Conservation (phyloP, 1,140 invertebrate genomes). For the Neodiprion virginianus region DNA sequence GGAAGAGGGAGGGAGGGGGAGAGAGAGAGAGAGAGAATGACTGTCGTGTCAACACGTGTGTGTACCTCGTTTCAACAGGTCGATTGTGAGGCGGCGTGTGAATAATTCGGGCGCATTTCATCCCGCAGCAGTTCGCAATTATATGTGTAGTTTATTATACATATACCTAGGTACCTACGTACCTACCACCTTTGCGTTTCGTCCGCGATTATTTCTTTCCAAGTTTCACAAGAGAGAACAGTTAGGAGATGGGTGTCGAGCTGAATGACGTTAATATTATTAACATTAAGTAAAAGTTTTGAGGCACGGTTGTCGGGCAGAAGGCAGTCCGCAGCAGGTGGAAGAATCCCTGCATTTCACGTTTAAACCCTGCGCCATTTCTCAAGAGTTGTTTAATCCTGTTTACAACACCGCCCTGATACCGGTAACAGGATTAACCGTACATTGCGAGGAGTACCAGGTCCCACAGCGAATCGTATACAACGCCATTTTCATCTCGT, state of each 20-base stretch:
- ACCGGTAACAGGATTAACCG: neutral
- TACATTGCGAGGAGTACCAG: neutral
- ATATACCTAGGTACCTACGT: too few relatives aligned
- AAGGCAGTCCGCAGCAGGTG: slow-evolving; percentile 6
- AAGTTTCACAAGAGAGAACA: neutral
- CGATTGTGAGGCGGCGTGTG: too few relatives aligned
- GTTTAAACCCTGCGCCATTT: neutral
- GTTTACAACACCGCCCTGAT: neutral
- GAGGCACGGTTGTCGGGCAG: slow-evolving; percentile 6
- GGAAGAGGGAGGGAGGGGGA: slow-evolving; percentile 16
- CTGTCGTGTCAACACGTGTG: too few relatives aligned
- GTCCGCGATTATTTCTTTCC: neutral
- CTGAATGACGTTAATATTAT: neutral
- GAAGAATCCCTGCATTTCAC: slow-evolving; percentile 1
- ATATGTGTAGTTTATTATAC: too few relatives aligned
- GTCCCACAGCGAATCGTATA: neutral
- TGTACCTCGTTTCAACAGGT: too few relatives aligned
- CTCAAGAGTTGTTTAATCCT: neutral
- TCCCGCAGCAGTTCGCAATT: too few relatives aligned
- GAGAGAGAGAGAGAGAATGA: too few relatives aligned
- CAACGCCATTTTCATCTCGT: neutral
- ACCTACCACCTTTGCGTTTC: neutral
- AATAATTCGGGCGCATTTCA: too few relatives aligned
- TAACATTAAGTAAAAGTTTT: slow-evolving; percentile 7
- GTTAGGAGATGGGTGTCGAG: neutral